These are phyloP conservation scores for Antheraea assamensis DNA, from an alignment of 2,888 invertebrate species.

Conservation along the genomic window DNA sequence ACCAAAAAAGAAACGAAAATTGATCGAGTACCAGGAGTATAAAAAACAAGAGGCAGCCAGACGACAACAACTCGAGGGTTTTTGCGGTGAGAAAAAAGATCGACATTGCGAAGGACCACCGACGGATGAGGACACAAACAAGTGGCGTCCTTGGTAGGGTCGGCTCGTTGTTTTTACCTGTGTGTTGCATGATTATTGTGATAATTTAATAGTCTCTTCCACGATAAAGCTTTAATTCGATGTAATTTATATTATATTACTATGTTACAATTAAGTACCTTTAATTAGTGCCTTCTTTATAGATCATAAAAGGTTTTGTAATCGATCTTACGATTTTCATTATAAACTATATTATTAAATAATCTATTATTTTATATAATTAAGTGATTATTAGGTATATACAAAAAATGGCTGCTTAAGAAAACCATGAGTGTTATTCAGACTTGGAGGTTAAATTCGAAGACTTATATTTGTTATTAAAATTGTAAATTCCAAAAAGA, in stretches of 20 bases:
- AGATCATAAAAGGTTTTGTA: background rate
- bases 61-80: slow-evolving; percentile 67
- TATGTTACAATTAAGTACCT: slow-evolving; percentile 28
- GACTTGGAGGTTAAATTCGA: background rate
- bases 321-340: background rate
- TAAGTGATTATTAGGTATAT: background rate
- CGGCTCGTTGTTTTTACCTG: slow-evolving; percentile 20
- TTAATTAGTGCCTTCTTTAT: slow-evolving; percentile 25
- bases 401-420: background rate
- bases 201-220: slow-evolving; percentile 76
- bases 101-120: slow-evolving; percentile 54
- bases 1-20: slow-evolving; percentile 79
- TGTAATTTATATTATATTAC: slow-evolving; percentile 55
- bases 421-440: background rate
- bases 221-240: slow-evolving; percentile 79
- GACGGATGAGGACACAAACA: slow-evolving; percentile 61
- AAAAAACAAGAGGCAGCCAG: slow-evolving; percentile 78
- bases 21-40: slow-evolving; percentile 79
- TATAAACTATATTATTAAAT: background rate
- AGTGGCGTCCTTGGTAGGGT: slow-evolving; percentile 75
- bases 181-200: slow-evolving; percentile 56
- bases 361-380: background rate
- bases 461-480: background rate
- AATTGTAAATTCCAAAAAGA: background rate
- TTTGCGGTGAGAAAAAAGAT: slow-evolving; percentile 66